Evolutionary conservation across 2,888 invertebrate genomes (phyloP), one percentile per base, ranked within the genome.

Genomic region (Branchinecta sandiegonensis): DNA sequence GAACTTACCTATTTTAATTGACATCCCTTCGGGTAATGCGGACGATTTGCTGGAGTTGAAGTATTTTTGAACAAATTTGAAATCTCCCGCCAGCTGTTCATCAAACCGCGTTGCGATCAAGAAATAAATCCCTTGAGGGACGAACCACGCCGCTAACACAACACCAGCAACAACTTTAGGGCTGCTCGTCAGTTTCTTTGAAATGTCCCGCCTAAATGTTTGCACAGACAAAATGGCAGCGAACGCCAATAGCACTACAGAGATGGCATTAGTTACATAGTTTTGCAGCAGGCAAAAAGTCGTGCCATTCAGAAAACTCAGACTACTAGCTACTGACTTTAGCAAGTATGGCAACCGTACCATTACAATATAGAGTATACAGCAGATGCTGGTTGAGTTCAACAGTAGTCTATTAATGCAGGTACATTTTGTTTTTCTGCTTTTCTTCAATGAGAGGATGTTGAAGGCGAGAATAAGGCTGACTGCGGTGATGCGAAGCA

Each of bases 271-370:
- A 67, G 69, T 69, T 46, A 71, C 66, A 46, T 69, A 71, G 68
- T 70, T 71, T 65, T 72, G 72, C 17, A 68, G 48, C 64, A 71
- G 47, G 66, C 71, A 71, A 63, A 71, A 72, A 48, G 69, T 67
- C 64, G 67, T 68, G 46, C 68, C 68, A 65, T 65, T 68, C 46
- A 71, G 66, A 48, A 70, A 46, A 4, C 69, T 12, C 14, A 23
- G 23, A 23, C 71, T 70, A 48, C 70, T 71, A 17, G 47, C n/a
- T 17, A 71, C 50, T 13, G 68, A 66, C 46, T 70, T 69, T 14
- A 71, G 23, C 46, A 70, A 64, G 63, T 71, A 71, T 10, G 71
- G 70, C 8, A 68, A 65, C 70, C 71, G 71, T 23, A 23, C 23
- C 37, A 69, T 69, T 14, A 69, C 10, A 37, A 71, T 67, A 67